These are phyloP conservation scores for Xanthia icteritia DNA, from an alignment of 2,888 invertebrate species.

Conservation along the genomic window DNA sequence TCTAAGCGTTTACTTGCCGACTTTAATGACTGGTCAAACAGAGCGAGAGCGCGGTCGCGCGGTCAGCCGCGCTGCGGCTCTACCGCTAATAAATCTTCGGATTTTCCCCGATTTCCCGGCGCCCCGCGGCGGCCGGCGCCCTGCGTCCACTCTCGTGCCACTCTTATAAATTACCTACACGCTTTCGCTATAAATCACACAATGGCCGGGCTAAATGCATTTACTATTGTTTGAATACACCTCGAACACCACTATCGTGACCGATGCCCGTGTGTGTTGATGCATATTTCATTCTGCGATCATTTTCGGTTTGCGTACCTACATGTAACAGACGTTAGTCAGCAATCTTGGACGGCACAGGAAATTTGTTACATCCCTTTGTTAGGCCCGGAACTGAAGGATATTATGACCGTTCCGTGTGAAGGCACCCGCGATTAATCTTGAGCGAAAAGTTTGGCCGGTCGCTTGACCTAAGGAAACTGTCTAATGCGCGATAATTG, in stretches of 20 bases:
- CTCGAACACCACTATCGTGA: conserved; percentile 79
- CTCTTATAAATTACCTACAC: conserved; percentile 90
- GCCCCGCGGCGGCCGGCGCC: conserved; percentile 81
- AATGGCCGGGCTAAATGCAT: conserved; percentile 88
- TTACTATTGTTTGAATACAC: conserved; percentile 89
- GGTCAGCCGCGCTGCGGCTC: conserved; percentile 83
- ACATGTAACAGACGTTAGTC: conserved; percentile 79
- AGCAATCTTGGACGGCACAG: conserved; percentile 77
- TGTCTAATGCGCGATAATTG: conserved; percentile 85
- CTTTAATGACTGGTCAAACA: conserved; percentile 90
- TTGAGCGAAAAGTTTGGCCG: conserved; percentile 76
- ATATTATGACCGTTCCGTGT: conserved; percentile 82
- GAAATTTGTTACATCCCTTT: conserved; percentile 83
- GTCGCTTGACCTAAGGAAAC: conserved; percentile 80
- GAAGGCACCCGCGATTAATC: conserved; percentile 80
- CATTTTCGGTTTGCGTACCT: conserved; percentile 70
- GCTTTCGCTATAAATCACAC: conserved; percentile 89
- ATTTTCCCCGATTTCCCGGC: conserved; percentile 89
- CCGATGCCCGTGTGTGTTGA: conserved; percentile 72
- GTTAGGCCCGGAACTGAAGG: conserved; percentile 81
- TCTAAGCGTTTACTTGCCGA: conserved; percentile 88
- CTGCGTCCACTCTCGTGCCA: conserved; percentile 81
- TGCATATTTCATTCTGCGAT: conserved; percentile 78
- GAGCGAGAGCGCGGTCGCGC: conserved; percentile 77
- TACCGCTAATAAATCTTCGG: conserved; percentile 88